Evolutionary conservation across 2,113 vertebrate species (phyloP), one percentile per base, ranked within the genome.

Genomic region (Coracopsis vasa): DNA sequence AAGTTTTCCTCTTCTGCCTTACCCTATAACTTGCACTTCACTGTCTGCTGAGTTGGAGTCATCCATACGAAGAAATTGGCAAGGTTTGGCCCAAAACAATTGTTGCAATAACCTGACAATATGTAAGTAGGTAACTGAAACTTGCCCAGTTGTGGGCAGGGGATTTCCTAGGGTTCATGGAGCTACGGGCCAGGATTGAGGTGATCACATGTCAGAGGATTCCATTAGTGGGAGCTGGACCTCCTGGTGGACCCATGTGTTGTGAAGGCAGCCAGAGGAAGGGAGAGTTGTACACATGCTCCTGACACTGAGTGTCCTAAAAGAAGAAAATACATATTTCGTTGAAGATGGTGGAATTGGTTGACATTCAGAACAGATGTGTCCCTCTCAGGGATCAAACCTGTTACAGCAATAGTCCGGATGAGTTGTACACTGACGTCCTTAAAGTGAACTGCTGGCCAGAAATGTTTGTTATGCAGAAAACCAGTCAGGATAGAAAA

Each of bases 151-250:
- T 45, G 19, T 56, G 41, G 54, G 37, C 28, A 80, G 50, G 54
- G 29, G 24, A 15, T 7, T 41, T 61, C 10, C 4, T 29, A 75
- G 11, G 9, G 18, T 47, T 70, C 71, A 48, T 0, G 0, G 67
- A 65, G 7, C n/a, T 86, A 86, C 61, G 42, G 6, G 20, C 64
- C 20, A 51, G 42, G 16, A 74, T 2, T 3, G 21, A 85, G 44
- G 25, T 69, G 64, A 50, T 50, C 29, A 23, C 31, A 37, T 8
- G 27, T 75, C 39, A 87, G 35, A 75, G 27, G 44, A 48, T 47
- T 69, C 33, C 2, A 0, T 51, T 25, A 14, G 17, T 20, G 23
- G 50, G 42, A 66, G 11, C 48, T 48, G 24, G 19, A 91, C 9
- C 8, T 39, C 19, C 33, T 61, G 48, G 13, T 73, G 42, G 54